Base-by-base conservation (phyloP, 2,113 vertebrate species). In the Paedocypris sp. region DNA sequence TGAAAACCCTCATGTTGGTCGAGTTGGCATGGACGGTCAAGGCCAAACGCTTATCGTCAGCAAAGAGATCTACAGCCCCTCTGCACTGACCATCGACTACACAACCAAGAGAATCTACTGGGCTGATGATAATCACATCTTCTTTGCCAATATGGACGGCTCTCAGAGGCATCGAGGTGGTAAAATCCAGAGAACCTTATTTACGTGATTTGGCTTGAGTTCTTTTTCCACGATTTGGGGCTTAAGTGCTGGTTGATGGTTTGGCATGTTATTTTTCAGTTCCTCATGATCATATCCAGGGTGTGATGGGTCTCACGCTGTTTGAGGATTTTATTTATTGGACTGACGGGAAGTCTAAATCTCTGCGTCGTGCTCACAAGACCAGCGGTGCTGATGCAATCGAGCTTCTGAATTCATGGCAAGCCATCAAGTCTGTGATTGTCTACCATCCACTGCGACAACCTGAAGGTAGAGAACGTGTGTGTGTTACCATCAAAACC, bases 301-400 rank as follows among this genome's bases (percentile, higher is more conserved):
- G 90, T 50, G 93, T 98, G 75, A 95, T 97, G 82, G 91, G 93
- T 2, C 85, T 99, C 75, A 93, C 93, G 3, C 70, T 98, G 82
- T 99, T 98, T 79, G 95, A 98, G 78, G 94, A 99, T 84, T 95
- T 94, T 80, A 79, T 99, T 76, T 99, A 99, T 73, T 99, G 95
- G 95, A 96, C 91, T 23, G 94, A 99, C 1, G 93, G 92, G 62
- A 97, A 98, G 88, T 93, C 92, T 75, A 99, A 97, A 75, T 96
- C 95, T 4, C 87, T 99, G 26, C 91, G 84, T 60, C 91, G 95
- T 64, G 93, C 87, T 65, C 94, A 96, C 83, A 99, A 98, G 87
- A 97, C 91, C 58, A 92, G 88, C 1, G 94, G 94, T 62, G 72
- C 84, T 64, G 83, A 88, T 80, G 89, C 86, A 66, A 80, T 89